phyloP scores from a whole-genome alignment of 2,888 invertebrate genomes.

The Pammene fasciana region DNA sequence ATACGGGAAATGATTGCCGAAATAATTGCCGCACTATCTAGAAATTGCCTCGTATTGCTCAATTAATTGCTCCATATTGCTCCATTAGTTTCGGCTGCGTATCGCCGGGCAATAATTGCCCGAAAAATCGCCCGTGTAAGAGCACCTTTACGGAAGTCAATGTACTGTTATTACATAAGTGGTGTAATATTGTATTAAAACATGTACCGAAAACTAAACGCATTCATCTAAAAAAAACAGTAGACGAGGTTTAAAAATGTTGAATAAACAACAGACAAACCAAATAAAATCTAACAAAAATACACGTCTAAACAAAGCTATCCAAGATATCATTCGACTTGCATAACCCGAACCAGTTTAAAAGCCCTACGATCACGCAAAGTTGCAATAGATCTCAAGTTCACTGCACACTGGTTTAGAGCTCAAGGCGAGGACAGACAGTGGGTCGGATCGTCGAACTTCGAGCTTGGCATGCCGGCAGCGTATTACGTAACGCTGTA shows the following conservation, averaged over 20 bases:
- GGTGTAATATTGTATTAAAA: neutral
- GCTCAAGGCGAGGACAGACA: neutral
- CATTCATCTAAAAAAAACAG: neutral
- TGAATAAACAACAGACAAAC: neutral
- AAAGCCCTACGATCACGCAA: neutral
- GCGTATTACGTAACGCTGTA: slow-evolving; percentile 5
- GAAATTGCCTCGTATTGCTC: too few relatives aligned
- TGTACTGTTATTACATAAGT: too few relatives aligned
- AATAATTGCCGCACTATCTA: too few relatives aligned
- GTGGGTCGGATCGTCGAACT: slow-evolving; percentile 8
- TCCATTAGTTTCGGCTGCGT: too few relatives aligned
- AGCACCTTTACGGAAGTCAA: too few relatives aligned
- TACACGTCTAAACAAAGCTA: slow-evolving; percentile 2
- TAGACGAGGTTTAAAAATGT: neutral
- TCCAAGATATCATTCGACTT: neutral
- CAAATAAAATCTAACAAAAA: slow-evolving; percentile 2
- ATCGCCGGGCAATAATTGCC: too few relatives aligned
- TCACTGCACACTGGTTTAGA: neutral
- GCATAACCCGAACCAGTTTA: too few relatives aligned
- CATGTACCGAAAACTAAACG: neutral
- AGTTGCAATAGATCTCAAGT: neutral
- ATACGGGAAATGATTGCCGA: too few relatives aligned
- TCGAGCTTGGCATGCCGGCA: neutral
- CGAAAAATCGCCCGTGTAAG: too few relatives aligned
- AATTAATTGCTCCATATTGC: too few relatives aligned